These are phyloP conservation scores for Actenoides lindsayi DNA, from an alignment of 2,113 vertebrate species.

Conservation along the genomic window DNA sequence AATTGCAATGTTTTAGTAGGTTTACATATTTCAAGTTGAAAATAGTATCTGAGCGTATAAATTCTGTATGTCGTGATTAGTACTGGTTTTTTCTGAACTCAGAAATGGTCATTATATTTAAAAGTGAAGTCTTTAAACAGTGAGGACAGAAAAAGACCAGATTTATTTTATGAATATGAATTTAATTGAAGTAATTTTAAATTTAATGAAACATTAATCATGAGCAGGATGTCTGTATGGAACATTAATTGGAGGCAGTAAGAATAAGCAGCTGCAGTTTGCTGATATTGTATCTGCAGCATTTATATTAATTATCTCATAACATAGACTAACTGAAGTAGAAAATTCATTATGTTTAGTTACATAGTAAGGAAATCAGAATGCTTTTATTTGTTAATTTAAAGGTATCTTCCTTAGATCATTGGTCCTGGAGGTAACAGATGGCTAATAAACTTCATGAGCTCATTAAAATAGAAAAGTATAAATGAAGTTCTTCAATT, in stretches of 20 bases:
- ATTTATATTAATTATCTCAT: constrained; percentile 76
- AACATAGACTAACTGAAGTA: constrained; percentile 62
- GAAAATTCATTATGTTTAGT: constrained; percentile 69
- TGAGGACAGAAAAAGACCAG: constrained; percentile 7
- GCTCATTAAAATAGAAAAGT: neutral
- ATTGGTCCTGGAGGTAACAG: neutral
- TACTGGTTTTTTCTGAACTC: neutral
- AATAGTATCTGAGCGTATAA: neutral
- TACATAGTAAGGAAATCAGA: constrained; percentile 61
- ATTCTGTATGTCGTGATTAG: neutral
- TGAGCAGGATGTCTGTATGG: constrained; percentile 47
- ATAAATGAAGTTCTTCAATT: neutral
- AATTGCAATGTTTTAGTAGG: neutral
- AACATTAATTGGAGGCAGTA: constrained; percentile 72
- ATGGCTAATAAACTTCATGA: neutral
- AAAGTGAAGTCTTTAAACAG: neutral
- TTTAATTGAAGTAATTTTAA: constrained; percentile 65
- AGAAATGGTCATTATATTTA: neutral
- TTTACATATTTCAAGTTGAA: neutral
- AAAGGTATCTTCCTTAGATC: constrained; percentile 13
- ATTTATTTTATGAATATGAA: constrained; percentile 62
- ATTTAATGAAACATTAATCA: constrained; percentile 73
- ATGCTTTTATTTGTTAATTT: constrained; percentile 62
- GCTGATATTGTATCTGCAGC: constrained; percentile 56
- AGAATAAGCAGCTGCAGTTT: constrained; percentile 69